Conservation (phyloP, 1,140 invertebrate species). For the Dufourea novaeangliae region DNA sequence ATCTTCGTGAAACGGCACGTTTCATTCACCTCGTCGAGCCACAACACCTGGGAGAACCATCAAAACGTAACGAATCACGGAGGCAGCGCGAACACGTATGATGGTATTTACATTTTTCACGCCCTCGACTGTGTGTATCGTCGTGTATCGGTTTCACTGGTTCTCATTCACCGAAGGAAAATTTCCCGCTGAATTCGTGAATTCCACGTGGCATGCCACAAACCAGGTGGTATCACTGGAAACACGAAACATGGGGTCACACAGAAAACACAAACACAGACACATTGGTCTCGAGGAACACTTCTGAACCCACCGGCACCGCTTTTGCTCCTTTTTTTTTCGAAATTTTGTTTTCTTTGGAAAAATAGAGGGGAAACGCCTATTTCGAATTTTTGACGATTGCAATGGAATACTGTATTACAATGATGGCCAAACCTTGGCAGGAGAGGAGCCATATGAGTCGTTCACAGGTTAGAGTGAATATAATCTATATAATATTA, state of each 20-base stretch:
- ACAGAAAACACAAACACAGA: no score
- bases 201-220: background rate
- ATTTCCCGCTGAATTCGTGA: background rate
- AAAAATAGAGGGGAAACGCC: no score
- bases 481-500: no score
- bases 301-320: background rate
- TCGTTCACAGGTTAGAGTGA: no score
- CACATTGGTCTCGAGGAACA: no score
- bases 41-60: background rate
- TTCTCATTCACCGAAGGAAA: background rate
- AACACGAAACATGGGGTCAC: background rate
- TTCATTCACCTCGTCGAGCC: background rate
- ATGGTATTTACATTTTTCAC: background rate
- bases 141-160: background rate
- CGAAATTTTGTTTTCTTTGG: no score
- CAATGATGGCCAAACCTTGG: no score
- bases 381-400: no score
- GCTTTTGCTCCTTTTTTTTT: no score
- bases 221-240: background rate
- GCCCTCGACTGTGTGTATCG: no score
- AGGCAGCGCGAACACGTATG: background rate
- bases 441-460: no score
- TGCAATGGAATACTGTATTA: no score
- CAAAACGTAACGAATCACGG: background rate
- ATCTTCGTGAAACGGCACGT: background rate